Evolutionary conservation across 1,140 invertebrate species (phyloP).

Genomic region (Drosophila serrata): DNA sequence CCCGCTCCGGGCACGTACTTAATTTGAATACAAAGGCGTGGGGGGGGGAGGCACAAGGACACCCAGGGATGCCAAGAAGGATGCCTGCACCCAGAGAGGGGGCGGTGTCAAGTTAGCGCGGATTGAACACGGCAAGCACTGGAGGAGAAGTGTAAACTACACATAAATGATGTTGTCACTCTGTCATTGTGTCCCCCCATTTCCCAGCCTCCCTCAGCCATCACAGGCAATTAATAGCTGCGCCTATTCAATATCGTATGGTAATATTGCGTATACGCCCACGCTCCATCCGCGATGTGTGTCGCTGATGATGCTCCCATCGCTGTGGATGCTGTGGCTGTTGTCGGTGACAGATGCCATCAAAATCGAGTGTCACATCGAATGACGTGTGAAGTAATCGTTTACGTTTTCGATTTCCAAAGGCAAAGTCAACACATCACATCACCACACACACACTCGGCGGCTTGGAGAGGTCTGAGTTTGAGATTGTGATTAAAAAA

Average conservation of each 20-base stretch:
- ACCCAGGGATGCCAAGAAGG: constrained; percentile 1
- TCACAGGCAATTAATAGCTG: constrained; percentile 37
- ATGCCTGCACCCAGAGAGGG: not conserved
- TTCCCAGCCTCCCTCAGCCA: not conserved
- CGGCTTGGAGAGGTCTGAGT: no score
- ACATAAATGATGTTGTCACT: constrained; percentile 62
- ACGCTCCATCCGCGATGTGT: constrained; percentile 12
- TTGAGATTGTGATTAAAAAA: no score
- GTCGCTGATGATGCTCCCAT: constrained; percentile 12
- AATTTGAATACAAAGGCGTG: constrained; percentile 41
- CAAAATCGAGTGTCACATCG: constrained; percentile 44
- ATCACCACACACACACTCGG: no score
- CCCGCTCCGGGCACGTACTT: constrained; percentile 38
- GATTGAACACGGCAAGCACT: not conserved
- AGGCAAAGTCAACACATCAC: no score
- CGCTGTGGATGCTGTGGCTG: constrained; percentile 10
- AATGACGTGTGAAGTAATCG: constrained; percentile 51
- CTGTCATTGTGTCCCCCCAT: constrained; percentile 4
- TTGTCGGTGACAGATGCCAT: constrained; percentile 36
- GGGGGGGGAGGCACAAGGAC: no score
- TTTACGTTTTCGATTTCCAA: not conserved
- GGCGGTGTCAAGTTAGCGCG: constrained; percentile 12
- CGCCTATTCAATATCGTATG: constrained; percentile 43
- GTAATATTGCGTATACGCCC: constrained; percentile 44
- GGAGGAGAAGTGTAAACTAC: constrained; percentile 49